Evolutionary conservation across 1,140 invertebrate genomes (phyloP).

Genomic region (Hyposmocoma kahamanoa): DNA sequence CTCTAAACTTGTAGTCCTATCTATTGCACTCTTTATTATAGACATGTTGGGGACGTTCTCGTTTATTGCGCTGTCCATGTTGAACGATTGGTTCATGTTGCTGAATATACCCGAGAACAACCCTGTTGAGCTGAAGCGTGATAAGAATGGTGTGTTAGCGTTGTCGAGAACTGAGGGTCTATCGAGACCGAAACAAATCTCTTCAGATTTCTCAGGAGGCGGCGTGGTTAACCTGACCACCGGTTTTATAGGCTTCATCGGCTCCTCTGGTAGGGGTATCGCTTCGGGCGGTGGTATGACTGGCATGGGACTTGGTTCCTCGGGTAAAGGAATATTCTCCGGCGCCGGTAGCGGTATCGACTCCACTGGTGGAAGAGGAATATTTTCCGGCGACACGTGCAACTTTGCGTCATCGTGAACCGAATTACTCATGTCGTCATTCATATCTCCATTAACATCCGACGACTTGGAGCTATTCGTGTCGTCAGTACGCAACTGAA

Average conservation of each 20-base stretch:
- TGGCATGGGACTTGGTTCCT: conserved; percentile 43
- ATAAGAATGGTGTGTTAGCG: conserved; percentile 44
- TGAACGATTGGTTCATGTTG: conserved; percentile 51
- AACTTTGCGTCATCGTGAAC: conserved; percentile 36
- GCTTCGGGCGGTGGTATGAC: conserved; percentile 43
- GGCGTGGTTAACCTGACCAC: conserved; percentile 22
- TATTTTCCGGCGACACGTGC: conserved; percentile 54
- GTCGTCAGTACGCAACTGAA: conserved; percentile 61
- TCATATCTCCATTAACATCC: conserved; percentile 52
- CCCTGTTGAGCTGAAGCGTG: conserved; percentile 54
- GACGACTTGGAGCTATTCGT: conserved; percentile 29
- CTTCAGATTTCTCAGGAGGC: conserved; percentile 22
- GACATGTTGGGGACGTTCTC: conserved; percentile 67
- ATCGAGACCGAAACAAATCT: conserved; percentile 19
- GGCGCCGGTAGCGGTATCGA: conserved; percentile 49
- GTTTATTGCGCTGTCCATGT: conserved; percentile 40
- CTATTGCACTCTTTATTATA: conserved; percentile 71
- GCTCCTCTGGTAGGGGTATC: conserved; percentile 52
- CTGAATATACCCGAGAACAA: conserved; percentile 65
- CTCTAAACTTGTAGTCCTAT: conserved; percentile 68
- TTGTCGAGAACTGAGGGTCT: conserved; percentile 37
- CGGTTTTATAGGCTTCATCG: conserved; percentile 30
- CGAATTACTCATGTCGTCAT: conserved; percentile 45
- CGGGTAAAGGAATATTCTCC: conserved; percentile 57
- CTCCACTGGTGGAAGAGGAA: conserved; percentile 56